phyloP scores from a whole-genome alignment of 2,888 invertebrate genomes.

The Allophyes oxyacanthae region DNA sequence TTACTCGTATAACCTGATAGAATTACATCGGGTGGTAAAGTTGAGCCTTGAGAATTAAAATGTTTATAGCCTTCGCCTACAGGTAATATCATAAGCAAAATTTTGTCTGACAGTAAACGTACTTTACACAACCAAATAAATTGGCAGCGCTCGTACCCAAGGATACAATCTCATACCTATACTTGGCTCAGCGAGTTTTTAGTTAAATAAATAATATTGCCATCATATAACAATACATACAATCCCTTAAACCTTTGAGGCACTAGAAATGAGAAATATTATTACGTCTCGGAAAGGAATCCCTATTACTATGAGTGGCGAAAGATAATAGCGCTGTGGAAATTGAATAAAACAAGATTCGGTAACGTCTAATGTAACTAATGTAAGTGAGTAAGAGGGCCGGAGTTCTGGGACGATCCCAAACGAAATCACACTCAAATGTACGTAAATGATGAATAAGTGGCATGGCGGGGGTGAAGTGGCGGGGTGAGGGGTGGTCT shows the following conservation, averaged over 20 bases:
- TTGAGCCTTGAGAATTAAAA: slow-evolving; percentile 58
- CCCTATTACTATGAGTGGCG: slow-evolving; percentile 76
- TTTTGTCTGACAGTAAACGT: slow-evolving; percentile 50
- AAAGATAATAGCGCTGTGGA: slow-evolving; percentile 79
- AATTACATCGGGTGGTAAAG: slow-evolving; percentile 56
- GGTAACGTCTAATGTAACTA: slow-evolving; percentile 80
- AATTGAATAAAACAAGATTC: slow-evolving; percentile 83
- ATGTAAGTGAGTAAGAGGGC: slow-evolving; percentile 79
- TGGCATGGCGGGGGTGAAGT: slow-evolving; percentile 67
- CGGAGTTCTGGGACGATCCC: slow-evolving; percentile 77
- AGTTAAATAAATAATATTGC: slow-evolving; percentile 40
- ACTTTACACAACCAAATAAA: slow-evolving; percentile 44
- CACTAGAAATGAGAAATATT: slow-evolving; percentile 68
- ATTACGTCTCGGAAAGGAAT: slow-evolving; percentile 72
- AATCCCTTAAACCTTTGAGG: slow-evolving; percentile 63
- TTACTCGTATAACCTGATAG: slow-evolving; percentile 53
- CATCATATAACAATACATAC: slow-evolving; percentile 48
- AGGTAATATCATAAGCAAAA: slow-evolving; percentile 50
- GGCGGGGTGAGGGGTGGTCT: slow-evolving; percentile 65
- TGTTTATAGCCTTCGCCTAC: slow-evolving; percentile 46
- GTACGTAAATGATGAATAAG: slow-evolving; percentile 86
- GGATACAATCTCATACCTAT: slow-evolving; percentile 30
- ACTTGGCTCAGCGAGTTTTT: slow-evolving; percentile 27
- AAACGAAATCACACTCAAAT: slow-evolving; percentile 87
- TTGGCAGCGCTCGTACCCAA: slow-evolving; percentile 29